Evolutionary conservation across 2,113 vertebrate genomes (phyloP), one percentile per base, ranked within the genome.

Genomic region (Potamarius usumacintae): DNA sequence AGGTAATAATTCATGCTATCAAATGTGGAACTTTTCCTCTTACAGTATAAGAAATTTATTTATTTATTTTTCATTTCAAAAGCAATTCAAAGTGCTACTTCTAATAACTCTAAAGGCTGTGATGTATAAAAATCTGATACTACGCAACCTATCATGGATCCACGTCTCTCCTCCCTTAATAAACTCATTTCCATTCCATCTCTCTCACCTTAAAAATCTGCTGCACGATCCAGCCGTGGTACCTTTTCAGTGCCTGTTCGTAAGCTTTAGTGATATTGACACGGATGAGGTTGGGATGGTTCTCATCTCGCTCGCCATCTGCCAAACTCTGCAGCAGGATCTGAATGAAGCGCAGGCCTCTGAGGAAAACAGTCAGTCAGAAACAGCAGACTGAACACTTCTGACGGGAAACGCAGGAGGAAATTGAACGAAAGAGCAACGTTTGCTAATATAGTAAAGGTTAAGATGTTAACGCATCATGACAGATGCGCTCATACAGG

Each of bases 341-440:
- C 94, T 98, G 97, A 87, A 99, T 98, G 94, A 99, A 99, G 89
- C 96, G 97, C 87, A 99, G 95, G 85, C 97, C 97, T 90, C 98
- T 99, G 93, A 0, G 85, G 90, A 90, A 90, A 14, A 82, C 25
- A 1, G 48, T 15, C 7, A 25, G 11, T 15, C 7, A 25, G 11
- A 78, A 78, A 50, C 30, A 4, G 11, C 22, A 52, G 53, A 78
- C 7, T 30, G 7, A 58, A 80, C 53, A 34, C 17, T 30, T 10
- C 7, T 2, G 53, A 58, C 55, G 20, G 15, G 78, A 80, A 34
- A 42, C 1, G 5, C 74, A 53, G 25, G 22, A 55, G 50, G 50
- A 53, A 53, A 15, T 1, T 27, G 77, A 79, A 57, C 2, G 15
- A 79, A 79, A 79, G 25, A 30, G 52, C 0, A n/a, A 79, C 12